Evolutionary conservation across 64 coral and sea anemone genomes (phyloP).

Genomic region (Stylophora pistillata): DNA sequence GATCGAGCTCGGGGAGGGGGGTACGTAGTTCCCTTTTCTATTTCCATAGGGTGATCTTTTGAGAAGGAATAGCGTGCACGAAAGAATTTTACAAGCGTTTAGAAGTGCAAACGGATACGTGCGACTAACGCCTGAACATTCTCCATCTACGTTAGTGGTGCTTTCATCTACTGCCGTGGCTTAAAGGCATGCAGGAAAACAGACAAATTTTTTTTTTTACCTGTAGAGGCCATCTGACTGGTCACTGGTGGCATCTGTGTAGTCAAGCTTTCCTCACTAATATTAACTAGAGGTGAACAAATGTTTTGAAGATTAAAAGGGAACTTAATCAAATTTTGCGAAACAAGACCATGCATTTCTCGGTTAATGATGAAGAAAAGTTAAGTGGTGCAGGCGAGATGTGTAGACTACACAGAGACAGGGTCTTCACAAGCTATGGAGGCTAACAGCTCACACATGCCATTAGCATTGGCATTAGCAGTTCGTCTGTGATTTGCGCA

Average conservation of each 20-base stretch:
- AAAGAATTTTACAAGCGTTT: no score
- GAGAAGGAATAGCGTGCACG: no score
- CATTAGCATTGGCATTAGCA: no score
- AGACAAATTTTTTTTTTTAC: conserved; percentile 6
- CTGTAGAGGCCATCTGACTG: conserved; percentile 8
- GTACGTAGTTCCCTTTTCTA: no score
- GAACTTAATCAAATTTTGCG: not conserved
- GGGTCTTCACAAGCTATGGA: no score
- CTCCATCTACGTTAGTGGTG: not conserved
- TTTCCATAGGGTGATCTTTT: no score
- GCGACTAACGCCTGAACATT: no score
- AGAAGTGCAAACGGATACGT: no score
- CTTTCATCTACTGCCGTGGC: not conserved
- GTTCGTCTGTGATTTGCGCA: no score
- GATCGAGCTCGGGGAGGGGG: no score
- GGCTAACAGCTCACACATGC: no score
- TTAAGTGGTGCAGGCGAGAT: not conserved
- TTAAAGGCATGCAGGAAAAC: conserved; percentile 1
- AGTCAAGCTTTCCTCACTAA: not conserved
- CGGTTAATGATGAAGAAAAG: not conserved
- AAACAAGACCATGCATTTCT: not conserved
- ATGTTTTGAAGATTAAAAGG: not conserved
- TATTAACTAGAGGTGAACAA: conserved; percentile 17
- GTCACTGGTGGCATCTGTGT: not conserved
- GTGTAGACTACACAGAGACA: no score